Evolutionary conservation across 2,797 vertebrate species (phyloP).

Genomic region (Myotis daubentonii): DNA sequence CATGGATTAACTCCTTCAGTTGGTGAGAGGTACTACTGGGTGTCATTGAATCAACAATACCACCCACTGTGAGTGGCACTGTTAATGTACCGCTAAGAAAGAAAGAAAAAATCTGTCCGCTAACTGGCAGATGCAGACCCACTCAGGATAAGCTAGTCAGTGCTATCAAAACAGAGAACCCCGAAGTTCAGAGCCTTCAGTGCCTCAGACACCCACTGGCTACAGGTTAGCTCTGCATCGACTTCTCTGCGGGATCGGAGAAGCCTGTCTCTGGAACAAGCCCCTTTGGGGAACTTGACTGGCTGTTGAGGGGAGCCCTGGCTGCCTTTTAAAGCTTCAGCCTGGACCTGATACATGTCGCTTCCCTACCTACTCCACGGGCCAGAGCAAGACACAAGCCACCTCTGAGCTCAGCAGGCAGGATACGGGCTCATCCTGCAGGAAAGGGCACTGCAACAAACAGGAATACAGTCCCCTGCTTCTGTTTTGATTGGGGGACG

Average conservation of each 20-base stretch:
- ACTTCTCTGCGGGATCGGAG: not conserved
- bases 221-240: not conserved
- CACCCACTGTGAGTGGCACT: not conserved
- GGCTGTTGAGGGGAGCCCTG: not conserved
- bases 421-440: not conserved
- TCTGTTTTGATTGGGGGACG: not conserved
- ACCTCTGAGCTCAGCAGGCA: not conserved
- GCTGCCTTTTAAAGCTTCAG: not conserved
- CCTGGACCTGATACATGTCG: not conserved
- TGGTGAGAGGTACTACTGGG: not conserved
- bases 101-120: not conserved
- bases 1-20: not conserved
- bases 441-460: not conserved
- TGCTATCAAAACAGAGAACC: not conserved
- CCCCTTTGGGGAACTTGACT: not conserved
- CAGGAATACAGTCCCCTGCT: not conserved
- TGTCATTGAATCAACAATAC: not conserved
- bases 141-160: not conserved
- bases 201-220: not conserved
- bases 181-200: not conserved
- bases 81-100: not conserved
- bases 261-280: not conserved
- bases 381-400: not conserved
- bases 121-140: not conserved
- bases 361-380: not conserved